phyloP scores from a whole-genome alignment of 1,140 invertebrate genomes.

The Aphaenogaster ashmeadi region DNA sequence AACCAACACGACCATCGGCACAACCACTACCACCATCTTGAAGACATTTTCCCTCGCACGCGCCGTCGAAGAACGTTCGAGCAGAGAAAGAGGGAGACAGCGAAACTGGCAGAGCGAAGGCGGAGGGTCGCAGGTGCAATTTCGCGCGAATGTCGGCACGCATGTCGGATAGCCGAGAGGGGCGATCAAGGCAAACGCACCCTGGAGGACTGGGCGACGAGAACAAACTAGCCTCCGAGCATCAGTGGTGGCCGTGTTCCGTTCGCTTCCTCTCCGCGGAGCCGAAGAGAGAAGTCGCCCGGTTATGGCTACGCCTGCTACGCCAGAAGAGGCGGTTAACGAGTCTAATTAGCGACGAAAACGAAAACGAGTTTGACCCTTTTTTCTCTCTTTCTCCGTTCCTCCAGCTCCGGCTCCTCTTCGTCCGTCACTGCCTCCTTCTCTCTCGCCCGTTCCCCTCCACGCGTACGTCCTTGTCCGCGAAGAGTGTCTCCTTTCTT shows the following conservation, averaged over 20 bases:
- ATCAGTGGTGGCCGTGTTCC: conserved; percentile 74
- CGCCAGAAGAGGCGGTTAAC: conserved; percentile 84
- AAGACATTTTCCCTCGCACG: conserved; percentile 67
- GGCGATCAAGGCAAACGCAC: conserved; percentile 83
- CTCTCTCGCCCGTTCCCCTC: conserved; percentile 40
- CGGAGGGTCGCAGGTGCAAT: conserved; percentile 71
- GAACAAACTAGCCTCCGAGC: conserved; percentile 83
- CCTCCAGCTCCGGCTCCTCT: conserved; percentile 53
- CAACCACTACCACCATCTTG: conserved; percentile 57
- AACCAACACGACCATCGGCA: conserved; percentile 50
- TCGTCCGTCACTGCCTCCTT: conserved; percentile 36
- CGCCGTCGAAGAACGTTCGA: conserved; percentile 52
- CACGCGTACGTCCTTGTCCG: conserved; percentile 19
- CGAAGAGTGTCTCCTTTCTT: conserved; percentile 25
- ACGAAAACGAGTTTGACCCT: conserved; percentile 87
- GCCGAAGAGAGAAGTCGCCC: conserved; percentile 79
- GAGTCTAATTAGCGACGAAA: conserved; percentile 88
- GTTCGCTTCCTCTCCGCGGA: conserved; percentile 77
- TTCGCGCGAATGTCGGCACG: conserved; percentile 74
- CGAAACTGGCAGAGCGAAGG: background rate
- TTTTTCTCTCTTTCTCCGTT: conserved; percentile 82
- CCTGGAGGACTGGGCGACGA: conserved; percentile 84
- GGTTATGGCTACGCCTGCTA: conserved; percentile 85
- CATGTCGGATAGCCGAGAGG: conserved; percentile 77
- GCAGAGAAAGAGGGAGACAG: conserved; percentile 37